Evolutionary conservation across 1,140 invertebrate genomes (phyloP), one percentile per base, ranked within the genome.

Genomic region (Bombus pyrosoma): DNA sequence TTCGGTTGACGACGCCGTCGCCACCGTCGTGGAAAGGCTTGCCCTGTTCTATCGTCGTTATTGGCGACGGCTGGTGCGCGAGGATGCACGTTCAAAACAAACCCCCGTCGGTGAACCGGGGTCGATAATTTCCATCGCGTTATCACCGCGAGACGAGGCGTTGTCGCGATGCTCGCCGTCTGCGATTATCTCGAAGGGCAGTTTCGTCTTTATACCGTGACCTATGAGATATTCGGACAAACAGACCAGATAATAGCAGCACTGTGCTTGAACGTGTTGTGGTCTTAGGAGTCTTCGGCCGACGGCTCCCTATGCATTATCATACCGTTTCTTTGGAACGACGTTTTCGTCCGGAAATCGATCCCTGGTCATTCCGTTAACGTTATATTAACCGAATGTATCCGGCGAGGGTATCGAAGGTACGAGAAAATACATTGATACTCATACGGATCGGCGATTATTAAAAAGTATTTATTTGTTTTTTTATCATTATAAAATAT

Each of bases 111-210:
- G 69, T 41, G 79, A 73, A 43, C 41, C 59, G 72, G 85, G 88
- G 80, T 89, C 88, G 88, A 89, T 89, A 89, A 89, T 89, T 89
- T 66, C 80, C 76, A 73, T 75, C 87, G 84, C 71, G 81, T 73
- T 89, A 89, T 89, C 88, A 81, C n/a, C 81, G 76, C 80, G 84
- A 69, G 87, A 74, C 74, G 85, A 85, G 84, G 84, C 84, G 84
- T 85, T 85, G 84, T 85, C 84, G 78, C 79, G 84, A 85, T 85
- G 71, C 79, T 68, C 71, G 34, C 37, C 34, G 84, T 25, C 22
- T 37, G 32, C 84, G 71, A 75, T 85, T 80, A 85, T 80, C 84
- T 57, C 37, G 71, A 57, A 34, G 69, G 59, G 57, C 84, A 81
- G 79, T 81, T 68, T 34, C 84, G 62, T 85, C 22, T 57, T 66